phyloP scores from a whole-genome alignment of 2,113 vertebrate species.

The Halichoeres trimaculatus region DNA sequence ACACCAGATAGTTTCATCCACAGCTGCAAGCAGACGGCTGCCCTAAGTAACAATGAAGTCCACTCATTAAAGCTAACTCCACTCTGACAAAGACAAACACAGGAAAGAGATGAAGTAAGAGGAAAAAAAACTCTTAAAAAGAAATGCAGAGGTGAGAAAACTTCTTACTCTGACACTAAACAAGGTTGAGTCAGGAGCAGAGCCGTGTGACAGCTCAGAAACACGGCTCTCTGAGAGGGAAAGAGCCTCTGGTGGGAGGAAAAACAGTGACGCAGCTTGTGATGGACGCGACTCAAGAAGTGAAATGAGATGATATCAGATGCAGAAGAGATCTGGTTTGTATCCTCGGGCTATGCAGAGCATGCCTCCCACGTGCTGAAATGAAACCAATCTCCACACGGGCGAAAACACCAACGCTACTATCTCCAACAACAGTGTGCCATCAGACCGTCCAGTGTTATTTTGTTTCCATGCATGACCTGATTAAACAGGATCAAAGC shows the following conservation, averaged over 20 bases:
- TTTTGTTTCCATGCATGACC: slow-evolving; percentile 24
- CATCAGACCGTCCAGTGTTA: neutral
- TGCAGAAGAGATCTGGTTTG: slow-evolving; percentile 54
- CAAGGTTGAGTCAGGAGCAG: neutral
- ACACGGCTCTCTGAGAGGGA: neutral
- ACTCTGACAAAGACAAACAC: slow-evolving; percentile 51
- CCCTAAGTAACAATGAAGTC: slow-evolving; percentile 76
- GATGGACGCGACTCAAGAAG: slow-evolving; percentile 50
- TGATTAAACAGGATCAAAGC: slow-evolving; percentile 27
- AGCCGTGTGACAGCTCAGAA: neutral
- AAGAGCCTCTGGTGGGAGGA: slow-evolving; percentile 11
- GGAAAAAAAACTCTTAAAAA: slow-evolving; percentile 1
- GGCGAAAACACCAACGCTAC: slow-evolving; percentile 34
- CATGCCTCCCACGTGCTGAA: slow-evolving; percentile 56
- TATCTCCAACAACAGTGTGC: slow-evolving; percentile 28
- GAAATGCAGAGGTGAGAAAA: neutral
- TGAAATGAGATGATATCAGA: slow-evolving; percentile 65
- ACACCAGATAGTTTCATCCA: slow-evolving; percentile 79
- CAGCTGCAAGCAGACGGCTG: slow-evolving; percentile 81
- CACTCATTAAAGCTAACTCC: slow-evolving; percentile 75
- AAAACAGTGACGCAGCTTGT: slow-evolving; percentile 32
- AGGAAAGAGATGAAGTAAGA: slow-evolving; percentile 17
- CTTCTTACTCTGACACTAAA: neutral
- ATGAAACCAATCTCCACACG: slow-evolving; percentile 51
- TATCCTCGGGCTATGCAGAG: slow-evolving; percentile 52